Evolutionary conservation across 1,140 invertebrate species (phyloP), one percentile per base, ranked within the genome.

Genomic region (Yoshiicerus persimilis): DNA sequence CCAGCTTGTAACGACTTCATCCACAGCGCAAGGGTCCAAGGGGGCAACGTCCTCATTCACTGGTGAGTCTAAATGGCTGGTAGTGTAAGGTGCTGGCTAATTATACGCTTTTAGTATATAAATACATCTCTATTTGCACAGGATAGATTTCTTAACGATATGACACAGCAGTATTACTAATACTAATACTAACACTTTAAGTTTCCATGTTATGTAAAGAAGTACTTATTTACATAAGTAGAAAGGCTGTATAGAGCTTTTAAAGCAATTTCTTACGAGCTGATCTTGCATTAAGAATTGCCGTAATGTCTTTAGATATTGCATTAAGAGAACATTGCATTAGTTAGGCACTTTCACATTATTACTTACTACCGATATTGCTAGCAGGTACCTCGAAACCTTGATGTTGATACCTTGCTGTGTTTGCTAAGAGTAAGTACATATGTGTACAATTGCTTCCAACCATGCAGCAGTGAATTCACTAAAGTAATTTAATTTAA

Each of bases 1-100:
- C 95, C 96, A 23, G 93, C 97, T 66, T 98, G 97, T 93, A 99
- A 98, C 93, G 97, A 99, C 92, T 99, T 99, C 91, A 99, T 99
- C 91, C 98, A 99, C 92, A 95, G 95, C 1, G 98, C 97, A 1
- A 93, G 98, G 84, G 93, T 97, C 0, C 94, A 96, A 41, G 97
- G 97, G 88, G 97, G 98, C 88, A 96, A 96, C 92, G 98, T 99
- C 39, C 94, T 99, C 20, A 97, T 99, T 91, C 98, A 99, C 92
- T 99, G 98, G 97, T 98, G 93, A 95, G 88, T 84, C 27, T 23
- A 66, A 38, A 80, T n/a, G n/a, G 38, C 34, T 34, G 8, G 13
- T 41, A 13, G 1, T 1, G 8, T 4, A 41, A 11, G 9, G 9
- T 41, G 9, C 3, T 2, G 16, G n/a, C 20, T 56, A 56, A 56